These are phyloP conservation scores for Caenorhabditis sp. DNA, from an alignment of 2,888 invertebrate species.

Conservation along the genomic window DNA sequence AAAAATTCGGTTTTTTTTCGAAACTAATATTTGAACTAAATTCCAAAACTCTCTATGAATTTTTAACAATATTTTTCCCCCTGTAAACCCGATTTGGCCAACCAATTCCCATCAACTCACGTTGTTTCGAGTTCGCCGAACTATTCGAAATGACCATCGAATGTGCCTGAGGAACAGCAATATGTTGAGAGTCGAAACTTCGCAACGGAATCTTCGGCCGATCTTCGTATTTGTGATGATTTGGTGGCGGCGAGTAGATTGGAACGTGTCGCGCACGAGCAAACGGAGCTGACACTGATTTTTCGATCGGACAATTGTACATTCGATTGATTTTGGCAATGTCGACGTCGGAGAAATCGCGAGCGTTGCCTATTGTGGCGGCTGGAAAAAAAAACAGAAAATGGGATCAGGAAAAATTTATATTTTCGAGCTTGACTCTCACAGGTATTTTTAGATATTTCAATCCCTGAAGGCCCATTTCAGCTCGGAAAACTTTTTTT, in stretches of 20 bases:
- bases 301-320: slow-evolving; percentile 67
- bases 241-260: slow-evolving; percentile 37
- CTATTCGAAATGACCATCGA: slow-evolving; percentile 30
- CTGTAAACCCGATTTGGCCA: too few relatives aligned
- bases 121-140: slow-evolving; percentile 15
- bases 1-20: too few relatives aligned
- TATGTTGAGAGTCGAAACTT: slow-evolving; percentile 31
- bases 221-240: slow-evolving; percentile 48
- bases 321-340: slow-evolving; percentile 70
- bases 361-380: slow-evolving; percentile 66
- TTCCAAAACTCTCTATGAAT: too few relatives aligned
- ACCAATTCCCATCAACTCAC: too few relatives aligned
- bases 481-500: too few relatives aligned
- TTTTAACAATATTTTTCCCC: too few relatives aligned
- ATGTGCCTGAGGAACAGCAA: slow-evolving; percentile 24
- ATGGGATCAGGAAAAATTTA: slow-evolving; percentile 2
- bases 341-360: slow-evolving; percentile 69
- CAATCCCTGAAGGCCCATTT: too few relatives aligned
- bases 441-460: too few relatives aligned
- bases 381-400: too few relatives aligned
- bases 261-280: slow-evolving; percentile 53
- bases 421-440: too few relatives aligned
- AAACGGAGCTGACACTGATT: slow-evolving; percentile 50
- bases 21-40: too few relatives aligned
- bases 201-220: slow-evolving; percentile 42